Base-by-base conservation (phyloP, 1,140 invertebrate species). In the Drusus annulatus region DNA sequence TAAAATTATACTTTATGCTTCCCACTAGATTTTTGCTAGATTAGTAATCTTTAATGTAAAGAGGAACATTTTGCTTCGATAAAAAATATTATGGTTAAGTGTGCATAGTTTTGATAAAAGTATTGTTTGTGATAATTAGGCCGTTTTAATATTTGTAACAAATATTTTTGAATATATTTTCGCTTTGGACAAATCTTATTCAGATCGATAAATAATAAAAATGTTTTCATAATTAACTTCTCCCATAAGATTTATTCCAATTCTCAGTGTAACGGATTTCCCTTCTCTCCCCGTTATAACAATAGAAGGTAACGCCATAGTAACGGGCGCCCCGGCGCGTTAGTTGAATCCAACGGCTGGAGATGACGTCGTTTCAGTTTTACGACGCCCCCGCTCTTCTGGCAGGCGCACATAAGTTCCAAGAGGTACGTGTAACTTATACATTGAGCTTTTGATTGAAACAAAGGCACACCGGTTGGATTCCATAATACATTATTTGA, bases 291-390 rank as follows among this genome's bases (percentile, higher is more conserved):
- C 65, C 68, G 51, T 36, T 36, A 65, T 81, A 81, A 81, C 80
- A 81, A 81, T 81, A 58, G 80, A 79, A 79, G 74, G 80, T 81
- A 78, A 77, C 80, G 80, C 45, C 50, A 75, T 51, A 74, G 75
- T 69, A 80, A 78, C 80, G 76, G 68, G 54, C 78, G 78, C 69
- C 78, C 68, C 78, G 78, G 52, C 69, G 80, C 80, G 80, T 76
- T 81, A 81, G 76, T 81, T 79, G 76, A 81, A 81, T 81, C 69
- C 80, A 76, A 81, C 80, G 68, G 80, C 80, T 81, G 80, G 45
- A 76, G 76, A 81, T 78, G 80, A 78, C 80, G 80, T 79, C 80
- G 80, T 81, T 81, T 75, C 80, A 60, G 56, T 60, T 81, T 81
- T 81, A 81, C 80, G 76, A 81, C 78, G 63, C 77, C 54, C 52